Base-by-base conservation (phyloP, 2,888 invertebrate species). In the Dolichomitus sp. region DNA sequence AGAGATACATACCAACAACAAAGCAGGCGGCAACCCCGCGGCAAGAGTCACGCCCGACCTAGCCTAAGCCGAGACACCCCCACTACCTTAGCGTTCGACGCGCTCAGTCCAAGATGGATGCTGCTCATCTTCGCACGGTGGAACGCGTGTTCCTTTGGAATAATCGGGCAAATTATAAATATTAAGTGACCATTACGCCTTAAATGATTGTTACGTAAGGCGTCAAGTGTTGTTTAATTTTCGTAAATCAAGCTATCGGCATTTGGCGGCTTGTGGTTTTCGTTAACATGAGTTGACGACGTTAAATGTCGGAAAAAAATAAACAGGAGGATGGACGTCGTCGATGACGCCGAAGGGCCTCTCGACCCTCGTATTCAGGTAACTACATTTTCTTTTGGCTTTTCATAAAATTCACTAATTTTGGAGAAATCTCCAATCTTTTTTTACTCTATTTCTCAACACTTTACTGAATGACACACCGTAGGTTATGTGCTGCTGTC, bases 301-400 rank as follows among this genome's bases (percentile, higher is more conserved):
- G 87, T 89, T 91, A 91, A 91, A 92, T 91, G 92, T 87, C 89
- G 89, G 86, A 87, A 80, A 87, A 59, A 40, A 73, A 83, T 61
- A 76, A 83, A 54, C 80, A 84, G 76, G 88, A 91, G 88, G 80
- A 93, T 93, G 93, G 92, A 92, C 90, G 91, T 90, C 88, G 88
- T 91, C 88, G 92, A 93, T 89, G 93, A 93, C 88, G 91, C 90
- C 88, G 94, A 94, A 83, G 94, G 92, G 83, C 94, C 94, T 79
- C 90, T 95, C 89, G 95, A 95, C 89, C 95, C 95, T 76, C 92
- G 95, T 80, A 94, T 95, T 87, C 94, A 94, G 94, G 95, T 94
- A 90, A 78, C 50, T 74, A 54, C 61, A 91, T 83, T 66, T 84
- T 57, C 52, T 83, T 37, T 9, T 79, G 19, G 57, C 27, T 83